Percentiles rank a stretch among this genome's conserved stretches.
phyloP scores from a whole-genome alignment of 2,888 invertebrate species.

The Carpatolechia fugitivella region DNA sequence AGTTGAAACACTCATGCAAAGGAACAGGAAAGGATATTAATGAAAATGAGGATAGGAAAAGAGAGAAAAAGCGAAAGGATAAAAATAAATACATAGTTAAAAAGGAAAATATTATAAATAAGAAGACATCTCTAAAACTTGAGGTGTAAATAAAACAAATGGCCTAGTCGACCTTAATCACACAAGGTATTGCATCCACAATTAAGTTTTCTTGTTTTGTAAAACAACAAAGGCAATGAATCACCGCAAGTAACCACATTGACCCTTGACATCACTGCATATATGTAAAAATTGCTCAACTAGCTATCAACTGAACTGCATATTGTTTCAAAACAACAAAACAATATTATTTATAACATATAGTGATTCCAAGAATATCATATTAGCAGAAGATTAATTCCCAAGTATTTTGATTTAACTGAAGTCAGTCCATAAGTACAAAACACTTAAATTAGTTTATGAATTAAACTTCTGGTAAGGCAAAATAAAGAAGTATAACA shows the following conservation, averaged over 20 bases:
- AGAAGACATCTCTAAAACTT: neutral
- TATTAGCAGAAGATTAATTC: neutral
- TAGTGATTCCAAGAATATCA: neutral
- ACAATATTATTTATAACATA: no score
- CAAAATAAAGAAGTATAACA: neutral
- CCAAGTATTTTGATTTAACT: no score
- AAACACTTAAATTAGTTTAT: neutral
- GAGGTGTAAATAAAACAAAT: slow-evolving; percentile 1
- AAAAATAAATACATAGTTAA: neutral
- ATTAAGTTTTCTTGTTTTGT: slow-evolving; percentile 14
- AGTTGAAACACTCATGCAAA: neutral
- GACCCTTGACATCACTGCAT: slow-evolving; percentile 25
- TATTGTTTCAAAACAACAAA: neutral
- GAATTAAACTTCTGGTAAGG: neutral
- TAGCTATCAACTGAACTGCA: neutral
- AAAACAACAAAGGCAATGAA: slow-evolving; percentile 22
- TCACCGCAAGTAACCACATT: slow-evolving; percentile 15
- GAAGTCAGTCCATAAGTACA: no score
- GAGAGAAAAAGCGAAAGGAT: neutral
- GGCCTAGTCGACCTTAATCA: slow-evolving; percentile 9
- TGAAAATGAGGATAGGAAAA: neutral
- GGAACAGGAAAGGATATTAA: neutral
- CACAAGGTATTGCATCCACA: slow-evolving; percentile 13
- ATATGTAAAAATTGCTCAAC: slow-evolving; percentile 10
- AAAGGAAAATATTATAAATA: neutral